Percentiles rank a stretch among this genome's conserved stretches.
These are phyloP conservation scores for Philonicus albiceps DNA, from an alignment of 2,888 invertebrate genomes.

Conservation along the genomic window DNA sequence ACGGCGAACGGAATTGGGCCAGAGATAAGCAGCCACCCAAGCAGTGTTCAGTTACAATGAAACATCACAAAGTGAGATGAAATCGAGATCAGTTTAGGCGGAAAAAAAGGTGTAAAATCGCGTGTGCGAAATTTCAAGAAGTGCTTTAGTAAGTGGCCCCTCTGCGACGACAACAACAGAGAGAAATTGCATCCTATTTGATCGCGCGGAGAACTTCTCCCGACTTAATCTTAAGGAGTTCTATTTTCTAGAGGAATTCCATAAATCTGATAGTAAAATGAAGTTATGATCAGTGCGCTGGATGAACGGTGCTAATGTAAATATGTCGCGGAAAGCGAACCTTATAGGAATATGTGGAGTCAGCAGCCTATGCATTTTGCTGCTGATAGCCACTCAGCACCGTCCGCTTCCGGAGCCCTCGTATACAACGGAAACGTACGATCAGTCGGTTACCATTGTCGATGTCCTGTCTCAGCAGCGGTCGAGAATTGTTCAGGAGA, in stretches of 20 bases:
- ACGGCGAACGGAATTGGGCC: not conserved
- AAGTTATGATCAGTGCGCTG: slow-evolving; percentile 24
- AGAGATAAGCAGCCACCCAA: not conserved
- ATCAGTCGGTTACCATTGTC: slow-evolving; percentile 65
- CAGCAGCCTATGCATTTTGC: slow-evolving; percentile 61
- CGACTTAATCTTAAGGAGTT: not conserved
- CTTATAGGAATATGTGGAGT: slow-evolving; percentile 63
- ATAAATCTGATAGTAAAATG: not conserved
- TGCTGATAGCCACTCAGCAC: slow-evolving; percentile 63
- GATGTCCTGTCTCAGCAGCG: slow-evolving; percentile 69
- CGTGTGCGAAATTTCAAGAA: not conserved
- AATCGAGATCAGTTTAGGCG: not conserved
- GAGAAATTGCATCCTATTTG: not conserved
- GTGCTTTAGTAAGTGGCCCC: not conserved
- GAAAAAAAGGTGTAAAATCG: not conserved
- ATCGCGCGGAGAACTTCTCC: not conserved
- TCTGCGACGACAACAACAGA: not conserved
- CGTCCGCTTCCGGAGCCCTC: slow-evolving; percentile 55
- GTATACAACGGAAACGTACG: slow-evolving; percentile 54
- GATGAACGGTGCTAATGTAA: slow-evolving; percentile 19
- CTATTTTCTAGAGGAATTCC: not conserved
- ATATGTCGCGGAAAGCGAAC: slow-evolving; percentile 62
- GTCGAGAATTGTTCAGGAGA: slow-evolving; percentile 66
- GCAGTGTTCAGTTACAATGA: slow-evolving; percentile 2
- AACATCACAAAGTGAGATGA: slow-evolving; percentile 29